Percentiles rank a stretch among this genome's conserved stretches.
These are phyloP conservation scores for Bursaphelenchus mucronatus DNA, from an alignment of 1,140 invertebrate genomes.

Conservation along the genomic window DNA sequence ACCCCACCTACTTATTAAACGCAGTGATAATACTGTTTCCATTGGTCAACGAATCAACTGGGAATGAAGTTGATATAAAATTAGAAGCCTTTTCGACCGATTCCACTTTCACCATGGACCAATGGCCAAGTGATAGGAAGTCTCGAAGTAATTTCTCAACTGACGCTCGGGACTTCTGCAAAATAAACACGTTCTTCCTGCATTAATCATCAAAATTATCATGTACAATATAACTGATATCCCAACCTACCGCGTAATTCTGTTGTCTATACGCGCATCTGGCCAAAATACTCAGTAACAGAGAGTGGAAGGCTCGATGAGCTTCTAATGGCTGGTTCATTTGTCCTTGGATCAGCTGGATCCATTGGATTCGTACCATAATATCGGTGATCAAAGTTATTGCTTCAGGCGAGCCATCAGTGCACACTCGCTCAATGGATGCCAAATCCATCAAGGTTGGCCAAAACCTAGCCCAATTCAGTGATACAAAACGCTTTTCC, in stretches of 20 bases:
- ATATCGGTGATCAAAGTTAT: slow-evolving; percentile 30
- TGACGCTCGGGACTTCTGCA: slow-evolving; percentile 37
- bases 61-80: slow-evolving; percentile 32
- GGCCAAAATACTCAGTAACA: slow-evolving; percentile 31
- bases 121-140: slow-evolving; percentile 24
- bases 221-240: not conserved
- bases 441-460: slow-evolving; percentile 37
- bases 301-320: slow-evolving; percentile 35
- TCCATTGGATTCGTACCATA: slow-evolving; percentile 37
- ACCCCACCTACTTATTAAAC: slow-evolving; percentile 20
- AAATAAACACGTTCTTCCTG: not conserved
- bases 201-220: not conserved
- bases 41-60: slow-evolving; percentile 26
- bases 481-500: slow-evolving; percentile 30
- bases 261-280: slow-evolving; percentile 21
- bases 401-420: slow-evolving; percentile 24
- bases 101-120: slow-evolving; percentile 40
- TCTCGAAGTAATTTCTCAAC: slow-evolving; percentile 31
- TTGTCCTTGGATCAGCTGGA: slow-evolving; percentile 26
- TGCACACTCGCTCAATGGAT: slow-evolving; percentile 29
- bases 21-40: slow-evolving; percentile 25
- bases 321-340: slow-evolving; percentile 37
- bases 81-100: slow-evolving; percentile 27
- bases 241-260: slow-evolving; percentile 33
- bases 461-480: slow-evolving; percentile 45